Conservation (phyloP, 2,113 vertebrate genomes). For the Riparia riparia region DNA sequence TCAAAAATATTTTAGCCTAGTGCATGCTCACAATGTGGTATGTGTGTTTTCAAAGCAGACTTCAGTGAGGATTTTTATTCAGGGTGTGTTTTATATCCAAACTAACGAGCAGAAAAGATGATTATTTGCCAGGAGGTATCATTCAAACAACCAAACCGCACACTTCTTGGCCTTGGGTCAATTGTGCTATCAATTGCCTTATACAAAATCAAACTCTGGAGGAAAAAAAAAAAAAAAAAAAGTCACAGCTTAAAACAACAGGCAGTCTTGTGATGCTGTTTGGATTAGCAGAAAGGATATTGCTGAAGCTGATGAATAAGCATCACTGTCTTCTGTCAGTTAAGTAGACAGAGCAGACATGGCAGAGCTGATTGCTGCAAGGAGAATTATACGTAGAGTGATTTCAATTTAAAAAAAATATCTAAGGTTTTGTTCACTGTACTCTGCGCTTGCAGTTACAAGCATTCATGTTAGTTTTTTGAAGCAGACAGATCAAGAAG, state of each 20-base stretch:
- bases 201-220: background rate
- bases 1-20: conserved; percentile 19
- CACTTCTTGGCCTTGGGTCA: background rate
- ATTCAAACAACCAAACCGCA: background rate
- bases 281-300: background rate
- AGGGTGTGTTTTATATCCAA: conserved; percentile 12
- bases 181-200: background rate
- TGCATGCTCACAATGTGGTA: background rate
- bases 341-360: background rate
- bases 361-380: background rate
- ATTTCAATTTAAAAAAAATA: background rate
- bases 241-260: background rate
- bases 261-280: background rate
- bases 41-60: background rate
- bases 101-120: background rate
- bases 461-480: background rate
- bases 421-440: background rate
- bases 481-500: background rate
- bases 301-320: background rate
- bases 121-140: conserved; percentile 4
- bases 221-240: background rate
- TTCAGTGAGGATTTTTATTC: conserved; percentile 19
- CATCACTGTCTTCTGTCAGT: background rate
- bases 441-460: background rate
- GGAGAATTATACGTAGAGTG: background rate